Evolutionary conservation across 2,113 vertebrate genomes (phyloP), one percentile per base, ranked within the genome.

Genomic region (Psettodes erumei): DNA sequence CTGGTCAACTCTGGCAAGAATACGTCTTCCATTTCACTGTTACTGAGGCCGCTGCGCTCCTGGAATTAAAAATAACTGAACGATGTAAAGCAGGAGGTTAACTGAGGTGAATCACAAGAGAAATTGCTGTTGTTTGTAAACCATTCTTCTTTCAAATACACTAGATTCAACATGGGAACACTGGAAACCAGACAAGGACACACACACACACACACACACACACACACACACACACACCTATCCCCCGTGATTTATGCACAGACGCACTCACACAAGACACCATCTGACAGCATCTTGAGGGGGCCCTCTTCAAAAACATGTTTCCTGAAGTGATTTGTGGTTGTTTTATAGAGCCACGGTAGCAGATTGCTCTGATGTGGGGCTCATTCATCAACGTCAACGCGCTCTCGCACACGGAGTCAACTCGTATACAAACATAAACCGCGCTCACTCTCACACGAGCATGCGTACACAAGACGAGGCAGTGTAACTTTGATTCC

Each of bases 361-460:
- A 83, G 82, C 83, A 89, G 89, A 90, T 87, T 90, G 89, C 77
- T 79, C 61, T 73, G 61, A 85, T 86, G 88, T 86, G 50, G 74
- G 59, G 48, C 88, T 86, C 85, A 89, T 92, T 88, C 76, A 82
- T 92, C 90, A 90, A 28, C 85, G 88, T 90, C 88, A 91, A 4
- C 51, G 38, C 71, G 43, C 47, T 47, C 67, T 6, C 63, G 19
- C 59, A 51, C 72, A 60, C 70, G 54, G 6, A 33, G 23, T 11
- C 40, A 38, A 45, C 73, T 40, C 11, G 21, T 62, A 64, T 27
- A 68, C 50, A 38, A 45, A 73, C 15, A 75, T 65, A 55, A 40
- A 60, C 42, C 54, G 28, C 56, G 68, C 60, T 68, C 8, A 25
- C 35, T 40, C 32, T 55, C 3, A 68, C 23, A 58, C n/a, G n/a